These are phyloP conservation scores for Rhopalosiphum maidis DNA, from an alignment of 1,140 invertebrate species.

Conservation along the genomic window DNA sequence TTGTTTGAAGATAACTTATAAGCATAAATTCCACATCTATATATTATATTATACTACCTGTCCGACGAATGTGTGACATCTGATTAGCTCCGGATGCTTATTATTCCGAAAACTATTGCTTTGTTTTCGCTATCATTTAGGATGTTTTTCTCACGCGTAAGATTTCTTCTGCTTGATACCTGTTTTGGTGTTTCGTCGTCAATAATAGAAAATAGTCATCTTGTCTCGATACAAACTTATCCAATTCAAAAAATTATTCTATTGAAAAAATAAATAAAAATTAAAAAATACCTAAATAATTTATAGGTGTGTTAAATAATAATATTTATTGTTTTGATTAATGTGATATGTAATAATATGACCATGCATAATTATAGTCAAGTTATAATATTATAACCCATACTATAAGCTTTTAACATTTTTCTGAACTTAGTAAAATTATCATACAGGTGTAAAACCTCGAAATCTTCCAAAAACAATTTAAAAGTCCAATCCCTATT, in stretches of 20 bases:
- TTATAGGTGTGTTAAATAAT: background rate
- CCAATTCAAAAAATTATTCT: background rate
- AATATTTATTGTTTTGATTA: background rate
- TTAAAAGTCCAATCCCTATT: constrained; percentile 42
- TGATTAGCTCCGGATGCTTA: no score
- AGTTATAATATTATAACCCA: background rate
- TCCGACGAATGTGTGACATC: no score
- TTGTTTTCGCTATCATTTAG: background rate
- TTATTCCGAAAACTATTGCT: background rate
- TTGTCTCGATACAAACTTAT: background rate
- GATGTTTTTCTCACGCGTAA: background rate
- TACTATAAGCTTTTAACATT: background rate
- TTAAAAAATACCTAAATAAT: background rate
- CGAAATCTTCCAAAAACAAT: constrained; percentile 37
- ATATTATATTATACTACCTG: no score
- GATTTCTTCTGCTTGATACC: background rate
- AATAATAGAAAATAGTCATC: background rate
- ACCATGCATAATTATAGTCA: background rate
- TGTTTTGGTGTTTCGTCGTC: background rate
- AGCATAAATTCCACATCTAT: no score
- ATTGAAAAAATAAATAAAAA: background rate
- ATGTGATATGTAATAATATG: background rate
- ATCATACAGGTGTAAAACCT: constrained; percentile 34
- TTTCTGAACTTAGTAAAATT: background rate
- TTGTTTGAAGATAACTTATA: no score